Conservation (phyloP, 2,113 vertebrate genomes). For the Nyctereutes procyonoides region DNA sequence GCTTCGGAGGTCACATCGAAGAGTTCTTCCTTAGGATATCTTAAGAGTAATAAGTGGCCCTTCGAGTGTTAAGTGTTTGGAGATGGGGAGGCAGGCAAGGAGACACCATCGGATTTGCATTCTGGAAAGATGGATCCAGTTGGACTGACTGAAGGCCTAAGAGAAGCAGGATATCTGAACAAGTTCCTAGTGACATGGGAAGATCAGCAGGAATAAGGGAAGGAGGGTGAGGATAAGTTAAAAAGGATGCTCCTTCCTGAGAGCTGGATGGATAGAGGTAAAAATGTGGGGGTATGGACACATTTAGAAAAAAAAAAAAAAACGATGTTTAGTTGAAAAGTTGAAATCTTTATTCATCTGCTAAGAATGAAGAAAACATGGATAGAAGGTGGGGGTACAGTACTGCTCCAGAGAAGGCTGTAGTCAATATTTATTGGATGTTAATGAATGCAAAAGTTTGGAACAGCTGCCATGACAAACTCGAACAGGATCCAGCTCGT, state of each 20-base stretch:
- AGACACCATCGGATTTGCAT: neutral
- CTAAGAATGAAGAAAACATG: conserved; percentile 19
- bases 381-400: neutral
- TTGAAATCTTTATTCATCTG: neutral
- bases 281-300: neutral
- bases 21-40: neutral
- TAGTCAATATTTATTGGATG: neutral
- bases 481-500: neutral
- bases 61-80: neutral
- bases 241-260: neutral
- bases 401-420: neutral
- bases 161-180: neutral
- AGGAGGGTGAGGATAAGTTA: neutral
- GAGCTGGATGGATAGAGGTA: neutral
- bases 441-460: neutral
- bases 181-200: neutral
- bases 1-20: neutral
- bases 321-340: neutral
- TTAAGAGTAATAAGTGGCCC: neutral
- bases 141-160: neutral
- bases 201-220: neutral
- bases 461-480: neutral
- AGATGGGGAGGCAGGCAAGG: too few relatives aligned
- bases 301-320: neutral
- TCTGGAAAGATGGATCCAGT: neutral